Evolutionary conservation across 2,113 vertebrate genomes (phyloP), one percentile per base, ranked within the genome.

Genomic region (Sylvietta virens): DNA sequence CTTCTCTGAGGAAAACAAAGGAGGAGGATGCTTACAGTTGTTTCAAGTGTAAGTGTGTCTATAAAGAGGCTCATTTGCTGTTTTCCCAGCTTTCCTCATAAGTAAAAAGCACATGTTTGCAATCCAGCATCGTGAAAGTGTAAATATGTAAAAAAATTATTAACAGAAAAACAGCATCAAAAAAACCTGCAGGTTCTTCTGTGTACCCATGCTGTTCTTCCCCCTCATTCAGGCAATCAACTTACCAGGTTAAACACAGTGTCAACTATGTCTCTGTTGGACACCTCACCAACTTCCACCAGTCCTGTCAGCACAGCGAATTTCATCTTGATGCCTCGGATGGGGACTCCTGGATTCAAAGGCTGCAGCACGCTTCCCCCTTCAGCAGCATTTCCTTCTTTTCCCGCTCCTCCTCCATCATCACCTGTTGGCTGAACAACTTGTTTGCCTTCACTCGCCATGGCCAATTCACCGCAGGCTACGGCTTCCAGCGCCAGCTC

Each of bases 181-280:
- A 84, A 82, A 57, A 45, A 8, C 11, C 4, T 31, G 60, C 0
- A 10, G 27, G 35, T 39, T 24, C 37, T 42, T 86, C 51, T 11
- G 35, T 24, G 57, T 0, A 1, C 3, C 3, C 0, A 1, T 0
- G 5, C n/a, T 45, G 14, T 2, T 54, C 56, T 35, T 48, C 23
- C 15, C 28, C 7, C 23, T 61, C 21, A 1, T 2, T 3, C 53
- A 19, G 6, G 7, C 35, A 47, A 69, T 4, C 23, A 9, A 97
- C 99, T 99, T 97, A 99, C 99, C 99, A 99, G 98, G 96, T 99
- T 99, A 96, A 99, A 99, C 50, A 99, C 98, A 1, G 99, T 99
- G 54, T 99, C 99, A 42, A 99, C 99, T 39, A 99, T 98, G 95
- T 99, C 99, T 92, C 98, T 98, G 91, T 98, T 98, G 95, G 98